Conservation (phyloP, 2,888 invertebrate genomes). For the Drosophila ochracea region DNA sequence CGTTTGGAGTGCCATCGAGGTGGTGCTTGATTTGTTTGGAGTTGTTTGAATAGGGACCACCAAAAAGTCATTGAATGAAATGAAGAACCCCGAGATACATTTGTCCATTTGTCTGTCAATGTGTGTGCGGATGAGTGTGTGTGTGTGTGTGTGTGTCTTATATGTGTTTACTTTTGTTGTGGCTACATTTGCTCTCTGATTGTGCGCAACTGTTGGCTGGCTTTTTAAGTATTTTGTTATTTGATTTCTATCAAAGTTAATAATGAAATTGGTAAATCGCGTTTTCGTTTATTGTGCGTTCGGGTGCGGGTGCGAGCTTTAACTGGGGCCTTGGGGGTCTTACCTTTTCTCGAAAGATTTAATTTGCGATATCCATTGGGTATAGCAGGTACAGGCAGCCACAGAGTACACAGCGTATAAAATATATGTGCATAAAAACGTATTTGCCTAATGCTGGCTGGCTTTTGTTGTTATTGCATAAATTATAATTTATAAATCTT, state of each 20-base stretch:
- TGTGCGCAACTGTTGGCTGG: conserved; percentile 50
- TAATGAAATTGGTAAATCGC: conserved; percentile 78
- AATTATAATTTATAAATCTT: conserved; percentile 49
- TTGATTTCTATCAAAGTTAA: conserved; percentile 79
- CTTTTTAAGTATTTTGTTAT: conserved; percentile 77
- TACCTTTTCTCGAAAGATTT: conserved; percentile 72
- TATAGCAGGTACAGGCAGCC: conserved; percentile 39
- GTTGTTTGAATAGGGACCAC: conserved; percentile 80
- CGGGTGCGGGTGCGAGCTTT: conserved; percentile 55
- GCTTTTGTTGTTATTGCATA: conserved; percentile 42
- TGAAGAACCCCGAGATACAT: conserved; percentile 72
- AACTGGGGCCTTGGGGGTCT: conserved; percentile 58
- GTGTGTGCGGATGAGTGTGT: conserved; percentile 5
- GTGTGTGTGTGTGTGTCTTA: conserved; percentile 7
- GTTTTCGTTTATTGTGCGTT: conserved; percentile 37
- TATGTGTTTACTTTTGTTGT: conserved; percentile 41
- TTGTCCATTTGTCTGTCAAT: conserved; percentile 38
- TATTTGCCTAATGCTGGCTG: conserved; percentile 37
- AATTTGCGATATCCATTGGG: conserved; percentile 77
- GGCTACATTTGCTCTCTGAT: conserved; percentile 50
- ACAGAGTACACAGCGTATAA: conserved; percentile 23
- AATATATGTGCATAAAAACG: conserved; percentile 12
- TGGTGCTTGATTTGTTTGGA: conserved; percentile 81
- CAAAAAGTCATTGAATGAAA: conserved; percentile 81
- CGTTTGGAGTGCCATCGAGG: conserved; percentile 80